Conservation (phyloP, 2,797 vertebrate genomes). For the Dendrocincla fuliginosa region DNA sequence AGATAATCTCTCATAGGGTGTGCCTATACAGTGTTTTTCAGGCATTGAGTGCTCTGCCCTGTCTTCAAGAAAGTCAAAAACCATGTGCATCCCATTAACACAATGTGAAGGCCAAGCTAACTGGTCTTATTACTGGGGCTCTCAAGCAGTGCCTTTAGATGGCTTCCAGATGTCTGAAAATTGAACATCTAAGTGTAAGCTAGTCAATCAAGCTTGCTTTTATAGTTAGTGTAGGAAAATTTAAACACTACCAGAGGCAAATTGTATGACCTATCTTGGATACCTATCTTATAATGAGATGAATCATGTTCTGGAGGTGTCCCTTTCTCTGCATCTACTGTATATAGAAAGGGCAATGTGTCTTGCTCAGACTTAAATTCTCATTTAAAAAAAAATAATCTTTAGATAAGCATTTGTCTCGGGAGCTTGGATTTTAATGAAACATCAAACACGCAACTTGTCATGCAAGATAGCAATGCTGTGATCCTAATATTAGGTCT, state of each 20-base stretch:
- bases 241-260: conserved; percentile 37
- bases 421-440: background rate
- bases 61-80: background rate
- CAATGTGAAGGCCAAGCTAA: background rate
- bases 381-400: background rate
- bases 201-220: background rate
- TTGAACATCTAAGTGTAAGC: background rate
- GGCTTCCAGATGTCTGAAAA: conserved; percentile 35
- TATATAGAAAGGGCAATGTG: background rate
- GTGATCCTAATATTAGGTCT: background rate
- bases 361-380: background rate
- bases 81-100: background rate
- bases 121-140: background rate
- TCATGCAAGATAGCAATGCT: background rate
- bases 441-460: background rate
- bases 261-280: conserved; percentile 2
- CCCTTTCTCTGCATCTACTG: background rate
- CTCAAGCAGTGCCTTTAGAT: background rate
- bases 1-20: background rate
- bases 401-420: background rate
- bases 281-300: conserved; percentile 20
- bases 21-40: background rate
- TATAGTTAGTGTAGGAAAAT: conserved; percentile 8
- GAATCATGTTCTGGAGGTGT: conserved; percentile 46
- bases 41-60: background rate